Percentiles rank a stretch among this genome's conserved stretches.
Evolutionary conservation across 2,797 vertebrate genomes (phyloP).

Genomic region (Mionectes olivaceus): DNA sequence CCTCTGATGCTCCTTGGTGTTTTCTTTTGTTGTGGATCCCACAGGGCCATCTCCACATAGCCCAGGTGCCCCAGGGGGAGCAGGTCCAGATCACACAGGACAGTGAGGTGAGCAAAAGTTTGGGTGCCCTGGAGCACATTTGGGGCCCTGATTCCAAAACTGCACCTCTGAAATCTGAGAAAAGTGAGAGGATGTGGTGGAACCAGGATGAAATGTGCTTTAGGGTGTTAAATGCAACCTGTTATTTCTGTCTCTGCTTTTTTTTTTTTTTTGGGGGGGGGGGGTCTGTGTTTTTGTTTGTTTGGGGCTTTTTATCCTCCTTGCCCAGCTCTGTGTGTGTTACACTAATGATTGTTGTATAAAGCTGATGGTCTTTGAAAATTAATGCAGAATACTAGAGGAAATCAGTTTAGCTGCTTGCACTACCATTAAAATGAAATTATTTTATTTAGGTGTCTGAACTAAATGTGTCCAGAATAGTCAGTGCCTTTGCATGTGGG

Average conservation of each 20-base stretch:
- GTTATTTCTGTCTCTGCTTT: background rate
- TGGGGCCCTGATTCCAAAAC: background rate
- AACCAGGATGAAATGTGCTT: background rate
- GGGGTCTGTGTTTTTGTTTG: no score
- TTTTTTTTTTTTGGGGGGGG: no score
- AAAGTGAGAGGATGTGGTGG: background rate
- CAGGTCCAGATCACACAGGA: conserved; percentile 99
- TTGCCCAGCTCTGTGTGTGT: background rate
- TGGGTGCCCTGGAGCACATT: background rate
- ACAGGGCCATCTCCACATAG: conserved; percentile 97
- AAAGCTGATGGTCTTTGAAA: background rate
- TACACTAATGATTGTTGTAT: background rate
- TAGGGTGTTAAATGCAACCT: background rate
- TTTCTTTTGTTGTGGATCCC: conserved; percentile 84
- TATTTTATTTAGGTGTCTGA: background rate
- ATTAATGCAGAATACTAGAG: background rate
- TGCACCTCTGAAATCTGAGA: accelerated
- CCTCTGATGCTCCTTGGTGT: conserved; percentile 78
- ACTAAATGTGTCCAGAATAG: background rate
- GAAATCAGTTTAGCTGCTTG: background rate
- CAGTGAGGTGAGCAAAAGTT: conserved; percentile 87
- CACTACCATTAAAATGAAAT: background rate
- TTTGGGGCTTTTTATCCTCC: background rate
- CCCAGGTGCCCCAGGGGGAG: conserved; percentile 98
- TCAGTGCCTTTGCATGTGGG: background rate